Evolutionary conservation across 1,140 invertebrate species (phyloP).

Genomic region (Ceratina japonica): DNA sequence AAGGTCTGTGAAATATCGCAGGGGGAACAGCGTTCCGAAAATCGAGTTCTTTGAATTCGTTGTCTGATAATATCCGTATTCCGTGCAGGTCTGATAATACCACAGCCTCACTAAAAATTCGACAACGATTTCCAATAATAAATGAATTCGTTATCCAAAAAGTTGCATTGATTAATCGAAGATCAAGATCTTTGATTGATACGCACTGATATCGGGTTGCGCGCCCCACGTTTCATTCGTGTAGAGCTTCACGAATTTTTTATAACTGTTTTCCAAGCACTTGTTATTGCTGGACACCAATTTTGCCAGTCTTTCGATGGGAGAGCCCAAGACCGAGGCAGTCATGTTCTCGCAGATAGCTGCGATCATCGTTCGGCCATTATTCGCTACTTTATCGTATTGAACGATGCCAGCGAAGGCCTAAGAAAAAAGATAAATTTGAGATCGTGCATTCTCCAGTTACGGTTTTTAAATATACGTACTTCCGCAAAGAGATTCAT

Average conservation of each 20-base stretch:
- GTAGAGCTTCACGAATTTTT: conserved; percentile 38
- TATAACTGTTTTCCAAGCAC: conserved; percentile 55
- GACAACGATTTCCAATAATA: not conserved
- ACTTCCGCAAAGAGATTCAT: conserved; percentile 80
- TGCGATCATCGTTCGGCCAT: conserved; percentile 79
- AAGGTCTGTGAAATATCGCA: conserved; percentile 83
- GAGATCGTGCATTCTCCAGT: not conserved
- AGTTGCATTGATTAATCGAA: too few relatives aligned
- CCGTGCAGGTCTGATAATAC: conserved; percentile 91
- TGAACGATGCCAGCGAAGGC: conserved; percentile 79
- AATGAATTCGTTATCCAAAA: too few relatives aligned
- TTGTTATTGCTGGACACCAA: not conserved
- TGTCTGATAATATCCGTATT: conserved; percentile 91
- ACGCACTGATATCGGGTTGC: conserved; percentile 36
- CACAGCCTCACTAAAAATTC: conserved; percentile 82
- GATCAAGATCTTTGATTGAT: too few relatives aligned
- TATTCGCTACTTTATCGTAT: conserved; percentile 81
- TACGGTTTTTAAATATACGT: not conserved
- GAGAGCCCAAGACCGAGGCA: conserved; percentile 56
- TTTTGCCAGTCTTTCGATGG: conserved; percentile 64
- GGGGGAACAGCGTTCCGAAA: conserved; percentile 82
- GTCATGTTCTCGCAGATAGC: conserved; percentile 81
- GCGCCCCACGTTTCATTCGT: conserved; percentile 36
- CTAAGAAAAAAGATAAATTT: conserved; percentile 36
- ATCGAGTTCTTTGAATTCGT: conserved; percentile 82